Conservation (phyloP, 2,888 invertebrate genomes). For the Lamellibrachia satsuma region DNA sequence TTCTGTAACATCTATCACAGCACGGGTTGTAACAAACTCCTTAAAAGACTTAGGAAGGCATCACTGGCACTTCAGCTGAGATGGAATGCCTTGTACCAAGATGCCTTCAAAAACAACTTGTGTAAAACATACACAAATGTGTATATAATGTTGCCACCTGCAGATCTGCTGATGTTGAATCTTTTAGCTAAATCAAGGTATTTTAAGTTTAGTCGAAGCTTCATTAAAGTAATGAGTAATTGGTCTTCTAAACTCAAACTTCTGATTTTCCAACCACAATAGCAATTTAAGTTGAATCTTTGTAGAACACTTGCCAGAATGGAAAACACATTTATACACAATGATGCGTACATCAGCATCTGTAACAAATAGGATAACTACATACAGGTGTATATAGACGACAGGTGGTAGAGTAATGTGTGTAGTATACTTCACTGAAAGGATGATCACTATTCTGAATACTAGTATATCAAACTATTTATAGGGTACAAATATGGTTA, state of each 20-base stretch:
- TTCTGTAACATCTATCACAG: conserved; percentile 8
- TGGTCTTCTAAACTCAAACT: background rate
- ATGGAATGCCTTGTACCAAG: background rate
- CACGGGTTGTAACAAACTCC: conserved; percentile 19
- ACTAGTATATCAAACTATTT: too few relatives aligned
- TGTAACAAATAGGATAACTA: too few relatives aligned
- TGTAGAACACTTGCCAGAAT: too few relatives aligned
- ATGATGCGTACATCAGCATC: too few relatives aligned
- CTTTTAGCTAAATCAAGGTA: conserved; percentile 17
- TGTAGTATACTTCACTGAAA: too few relatives aligned
- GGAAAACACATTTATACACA: too few relatives aligned
- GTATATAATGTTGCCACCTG: background rate
- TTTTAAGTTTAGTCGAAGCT: background rate
- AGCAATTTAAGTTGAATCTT: too few relatives aligned
- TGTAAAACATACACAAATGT: background rate
- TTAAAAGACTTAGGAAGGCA: conserved; percentile 20
- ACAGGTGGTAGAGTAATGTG: too few relatives aligned
- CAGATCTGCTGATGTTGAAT: background rate
- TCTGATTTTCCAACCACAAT: conserved; percentile 13
- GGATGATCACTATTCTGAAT: too few relatives aligned
- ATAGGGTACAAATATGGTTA: too few relatives aligned
- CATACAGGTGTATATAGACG: too few relatives aligned
- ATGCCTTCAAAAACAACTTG: conserved; percentile 17
- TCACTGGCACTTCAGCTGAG: conserved; percentile 17
- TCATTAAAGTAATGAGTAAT: conserved; percentile 14